Base-by-base conservation (phyloP, 1,140 invertebrate species). In the Cherax destructor region DNA sequence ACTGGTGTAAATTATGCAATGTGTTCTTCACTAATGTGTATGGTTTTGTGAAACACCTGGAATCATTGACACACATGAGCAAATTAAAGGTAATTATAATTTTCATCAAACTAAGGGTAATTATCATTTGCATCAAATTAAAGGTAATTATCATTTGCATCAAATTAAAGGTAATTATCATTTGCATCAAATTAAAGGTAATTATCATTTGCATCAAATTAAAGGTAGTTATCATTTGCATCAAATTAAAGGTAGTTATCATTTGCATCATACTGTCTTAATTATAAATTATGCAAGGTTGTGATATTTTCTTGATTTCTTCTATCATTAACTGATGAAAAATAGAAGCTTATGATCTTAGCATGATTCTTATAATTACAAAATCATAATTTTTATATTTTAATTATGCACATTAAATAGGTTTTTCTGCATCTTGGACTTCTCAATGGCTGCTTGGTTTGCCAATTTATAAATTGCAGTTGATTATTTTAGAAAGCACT, bases 1-100 rank as follows among this genome's bases (percentile, higher is more conserved):
- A 69, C 11, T 83, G 81, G 81, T 83, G 81, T 18, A 41, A 69
- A 24, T 30, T 56, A 41, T 83, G 81, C 47, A 83, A 83, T n/a
- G 59, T 83, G 24, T 83, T 83, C 47, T 65, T 83, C 18, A 69
- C 30, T 16, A 30, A 65, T 65, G 49, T 83, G 16, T 49, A 11
- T 41, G 59, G 81, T 3, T 83, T 65, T 65, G 24, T 83, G 30
- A 83, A 69, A 7, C 81, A 83, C 59, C 81, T 83, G 56, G 81
- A 83, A 30, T 47, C 52, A 18, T 56, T 61, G 4, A 21, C 24
- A 0, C 81, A 83, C 47, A 30, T 83, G 11, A 24, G 41, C 16
- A 83, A 69, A 83, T 13, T 74, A 30, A 74, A 74, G 69, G 69
- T 74, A 74, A 74, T 74, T 74, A 30, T 30, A 9, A 74, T 56